phyloP scores from a whole-genome alignment of 2,888 invertebrate genomes.

The Tachina grossa region DNA sequence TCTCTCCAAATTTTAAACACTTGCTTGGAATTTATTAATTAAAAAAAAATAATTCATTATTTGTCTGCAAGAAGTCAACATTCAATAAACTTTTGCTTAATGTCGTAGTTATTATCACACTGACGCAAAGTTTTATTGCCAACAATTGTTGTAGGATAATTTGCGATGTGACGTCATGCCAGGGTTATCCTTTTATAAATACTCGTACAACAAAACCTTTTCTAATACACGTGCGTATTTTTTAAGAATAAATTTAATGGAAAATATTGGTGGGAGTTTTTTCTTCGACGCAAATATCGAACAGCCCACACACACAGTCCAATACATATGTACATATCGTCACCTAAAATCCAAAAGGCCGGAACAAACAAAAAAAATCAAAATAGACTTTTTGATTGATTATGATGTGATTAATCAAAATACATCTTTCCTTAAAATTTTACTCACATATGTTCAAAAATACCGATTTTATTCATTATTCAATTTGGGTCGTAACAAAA shows the following conservation, averaged over 20 bases:
- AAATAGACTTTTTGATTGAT: no score
- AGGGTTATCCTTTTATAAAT: not conserved
- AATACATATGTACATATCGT: not conserved
- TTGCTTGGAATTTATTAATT: not conserved
- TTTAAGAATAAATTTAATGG: conserved; percentile 23
- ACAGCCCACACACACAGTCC: conserved; percentile 36
- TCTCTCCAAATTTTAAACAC: no score
- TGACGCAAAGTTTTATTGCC: not conserved
- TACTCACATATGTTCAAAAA: no score
- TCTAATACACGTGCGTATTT: not conserved
- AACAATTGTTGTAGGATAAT: not conserved
- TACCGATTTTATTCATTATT: no score
- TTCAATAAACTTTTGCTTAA: not conserved
- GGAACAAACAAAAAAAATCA: no score
- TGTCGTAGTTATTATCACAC: not conserved
- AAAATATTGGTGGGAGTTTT: not conserved
- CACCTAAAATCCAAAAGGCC: no score
- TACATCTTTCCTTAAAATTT: no score
- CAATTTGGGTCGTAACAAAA: no score
- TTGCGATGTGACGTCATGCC: conserved; percentile 30
- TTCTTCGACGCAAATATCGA: conserved; percentile 24
- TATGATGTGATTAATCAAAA: no score
- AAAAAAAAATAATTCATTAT: not conserved
- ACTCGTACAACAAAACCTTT: not conserved
- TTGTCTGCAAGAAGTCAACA: not conserved